Evolutionary conservation across 2,888 invertebrate genomes (phyloP).

Genomic region (Alentia gelatinosa): DNA sequence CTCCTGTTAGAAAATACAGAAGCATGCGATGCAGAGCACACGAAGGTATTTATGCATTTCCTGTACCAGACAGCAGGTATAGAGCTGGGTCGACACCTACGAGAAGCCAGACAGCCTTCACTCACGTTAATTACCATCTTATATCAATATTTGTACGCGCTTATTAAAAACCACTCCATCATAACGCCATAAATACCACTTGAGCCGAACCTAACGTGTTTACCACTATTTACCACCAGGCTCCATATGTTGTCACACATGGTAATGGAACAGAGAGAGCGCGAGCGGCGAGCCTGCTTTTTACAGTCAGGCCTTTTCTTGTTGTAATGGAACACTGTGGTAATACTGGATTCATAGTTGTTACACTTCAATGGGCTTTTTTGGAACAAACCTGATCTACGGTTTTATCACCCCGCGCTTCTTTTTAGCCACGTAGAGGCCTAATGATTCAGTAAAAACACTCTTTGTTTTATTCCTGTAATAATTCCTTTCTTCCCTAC

Average conservation of each 20-base stretch:
- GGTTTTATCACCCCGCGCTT: neutral
- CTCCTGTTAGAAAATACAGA: no score
- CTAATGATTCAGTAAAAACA: neutral
- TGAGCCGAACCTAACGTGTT: neutral
- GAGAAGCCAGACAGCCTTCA: no score
- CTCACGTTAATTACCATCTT: no score
- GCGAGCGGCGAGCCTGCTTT: neutral
- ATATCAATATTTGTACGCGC: neutral
- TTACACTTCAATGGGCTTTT: constrained; percentile 16
- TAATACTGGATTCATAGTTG: constrained; percentile 16
- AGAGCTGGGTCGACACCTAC: neutral
- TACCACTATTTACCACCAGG: neutral
- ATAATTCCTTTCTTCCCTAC: constrained; percentile 21
- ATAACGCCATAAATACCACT: neutral
- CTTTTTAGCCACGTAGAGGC: constrained; percentile 10
- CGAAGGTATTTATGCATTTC: no score
- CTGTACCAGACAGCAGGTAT: no score
- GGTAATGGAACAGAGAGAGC: neutral
- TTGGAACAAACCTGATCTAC: neutral
- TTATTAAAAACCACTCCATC: neutral
- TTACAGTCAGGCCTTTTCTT: neutral
- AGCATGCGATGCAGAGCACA: no score
- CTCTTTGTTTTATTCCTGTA: neutral
- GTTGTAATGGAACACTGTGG: constrained; percentile 22
- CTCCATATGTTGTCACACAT: neutral